Percentiles rank a stretch among this genome's conserved stretches.
Conservation (phyloP, 2,797 vertebrate genomes). For the Sebastes nivosus region DNA sequence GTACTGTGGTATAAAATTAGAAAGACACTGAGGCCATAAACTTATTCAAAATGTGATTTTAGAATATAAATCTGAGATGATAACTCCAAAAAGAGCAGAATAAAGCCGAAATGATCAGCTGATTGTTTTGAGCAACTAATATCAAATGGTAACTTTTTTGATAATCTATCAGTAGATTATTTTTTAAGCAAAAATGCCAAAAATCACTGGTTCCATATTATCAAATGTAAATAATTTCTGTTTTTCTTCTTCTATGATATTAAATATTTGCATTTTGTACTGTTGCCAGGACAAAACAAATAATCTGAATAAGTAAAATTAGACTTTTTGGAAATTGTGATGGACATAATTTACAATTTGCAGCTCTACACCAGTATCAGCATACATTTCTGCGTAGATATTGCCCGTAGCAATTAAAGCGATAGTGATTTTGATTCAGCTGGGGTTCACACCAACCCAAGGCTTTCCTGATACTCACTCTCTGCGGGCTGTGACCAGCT, state of each 20-base stretch:
- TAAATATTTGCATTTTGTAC: neutral
- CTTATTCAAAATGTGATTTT: neutral
- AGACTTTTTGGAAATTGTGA: neutral
- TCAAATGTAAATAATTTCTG: neutral
- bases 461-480: conserved; percentile 52
- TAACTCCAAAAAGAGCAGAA: no score
- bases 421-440: conserved; percentile 40
- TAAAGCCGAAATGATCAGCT: neutral
- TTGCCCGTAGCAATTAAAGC: conserved; percentile 25
- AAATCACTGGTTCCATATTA: neutral
- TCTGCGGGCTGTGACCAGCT: conserved; percentile 53
- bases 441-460: conserved; percentile 23
- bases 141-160: neutral
- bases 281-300: neutral
- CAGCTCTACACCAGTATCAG: neutral
- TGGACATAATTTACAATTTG: neutral
- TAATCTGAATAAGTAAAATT: neutral
- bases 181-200: neutral
- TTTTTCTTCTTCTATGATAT: neutral
- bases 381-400: conserved; percentile 12
- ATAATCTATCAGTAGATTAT: neutral
- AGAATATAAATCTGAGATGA: no score
- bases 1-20: no score
- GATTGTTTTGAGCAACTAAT: neutral
- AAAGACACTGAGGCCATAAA: no score